Percentiles rank a stretch among this genome's conserved stretches.
Evolutionary conservation across 2,113 vertebrate genomes (phyloP).

Genomic region (Rousettus leschenaultii): DNA sequence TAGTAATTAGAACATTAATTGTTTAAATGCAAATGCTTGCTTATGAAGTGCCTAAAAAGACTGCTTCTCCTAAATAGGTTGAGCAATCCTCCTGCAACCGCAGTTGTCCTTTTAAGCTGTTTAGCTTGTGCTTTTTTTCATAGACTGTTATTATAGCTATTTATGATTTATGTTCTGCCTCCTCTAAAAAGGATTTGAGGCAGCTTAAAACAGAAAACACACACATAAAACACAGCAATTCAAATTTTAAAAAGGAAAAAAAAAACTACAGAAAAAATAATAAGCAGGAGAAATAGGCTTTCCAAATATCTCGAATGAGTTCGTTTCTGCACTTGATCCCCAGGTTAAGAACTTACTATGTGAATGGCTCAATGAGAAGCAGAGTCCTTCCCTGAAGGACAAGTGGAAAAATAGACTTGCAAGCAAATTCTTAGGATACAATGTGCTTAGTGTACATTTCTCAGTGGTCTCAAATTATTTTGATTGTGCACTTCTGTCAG

Average conservation of each 20-base stretch:
- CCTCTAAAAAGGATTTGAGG: constrained; percentile 47
- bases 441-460: background rate
- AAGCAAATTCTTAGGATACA: background rate
- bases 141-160: constrained; percentile 27
- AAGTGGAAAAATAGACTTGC: background rate
- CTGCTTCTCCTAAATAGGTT: constrained; percentile 55
- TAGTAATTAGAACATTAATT: constrained; percentile 61
- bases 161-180: constrained; percentile 65
- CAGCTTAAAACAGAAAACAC: constrained; percentile 53
- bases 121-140: background rate
- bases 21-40: constrained; percentile 60
- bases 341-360: background rate
- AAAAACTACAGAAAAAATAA: constrained; percentile 40
- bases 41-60: constrained; percentile 53
- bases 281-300: background rate
- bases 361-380: background rate
- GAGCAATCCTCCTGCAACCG: constrained; percentile 40
- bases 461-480: background rate
- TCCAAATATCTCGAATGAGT: background rate
- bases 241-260: constrained; percentile 40
- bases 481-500: background rate
- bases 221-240: constrained; percentile 41
- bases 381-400: background rate
- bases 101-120: constrained; percentile 49
- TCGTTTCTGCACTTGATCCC: background rate